Evolutionary conservation across 1,140 invertebrate genomes (phyloP), one percentile per base, ranked within the genome.

Genomic region (Reticulitermes speratus): DNA sequence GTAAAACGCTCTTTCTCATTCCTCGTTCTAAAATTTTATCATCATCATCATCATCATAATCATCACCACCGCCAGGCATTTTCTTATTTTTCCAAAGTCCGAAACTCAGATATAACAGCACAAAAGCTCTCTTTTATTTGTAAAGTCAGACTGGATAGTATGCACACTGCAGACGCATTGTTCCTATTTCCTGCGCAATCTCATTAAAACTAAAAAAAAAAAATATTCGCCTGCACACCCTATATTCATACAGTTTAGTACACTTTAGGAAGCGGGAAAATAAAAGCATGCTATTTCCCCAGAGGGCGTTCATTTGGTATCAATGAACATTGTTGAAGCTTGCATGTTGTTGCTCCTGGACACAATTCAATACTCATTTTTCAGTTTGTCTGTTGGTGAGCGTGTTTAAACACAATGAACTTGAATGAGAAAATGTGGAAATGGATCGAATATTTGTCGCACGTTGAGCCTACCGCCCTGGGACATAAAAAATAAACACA

Each of bases 341-440:
- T 30, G 65, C 65, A n/a, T 75, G 19, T 14, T 55, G 52, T 75
- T 11, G 65, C 65, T 75, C 65, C 65, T 30, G 65, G 65, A 75
- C 25, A 25, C 65, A 75, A 75, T 30, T 25, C 65, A 30, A 75
- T n/a, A n/a, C 65, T 16, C 65, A 30, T 25, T 75, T 75, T 75
- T 75, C 65, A 75, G 65, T 75, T 75, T 75, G 25, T 75, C 25
- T 75, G 65, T 75, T 12, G 52, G 52, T 55, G 52, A 55, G 19
- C 19, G 65, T 75, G 65, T 75, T n/a, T n/a, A 75, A 75, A 30
- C 65, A 75, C 65, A 75, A 75, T 75, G 65, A 75, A 75, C 65
- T 30, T 75, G 65, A 8, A 75, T 75, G 65, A 30, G 65, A 30
- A 25, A 75, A 75, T 30, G 65, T 75, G 65, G 65, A 75, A 75